Conservation (phyloP, 2,888 invertebrate genomes). For the Melinaea menophilus region DNA sequence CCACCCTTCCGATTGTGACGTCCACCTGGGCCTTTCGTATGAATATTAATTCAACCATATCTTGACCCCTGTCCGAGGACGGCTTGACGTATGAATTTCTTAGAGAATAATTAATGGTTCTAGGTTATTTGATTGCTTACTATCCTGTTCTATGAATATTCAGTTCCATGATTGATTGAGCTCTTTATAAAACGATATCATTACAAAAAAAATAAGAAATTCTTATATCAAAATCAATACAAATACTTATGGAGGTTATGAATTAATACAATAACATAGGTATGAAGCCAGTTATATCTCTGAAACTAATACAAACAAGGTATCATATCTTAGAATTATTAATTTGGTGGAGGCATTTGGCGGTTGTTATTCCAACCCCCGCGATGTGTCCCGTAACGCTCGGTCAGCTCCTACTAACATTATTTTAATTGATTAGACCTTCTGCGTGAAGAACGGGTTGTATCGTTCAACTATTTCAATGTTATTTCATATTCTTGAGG, state of each 20-base stretch:
- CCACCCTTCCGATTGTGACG: constrained; percentile 75
- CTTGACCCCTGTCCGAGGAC: constrained; percentile 71
- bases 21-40: constrained; percentile 75
- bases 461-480: constrained; percentile 18
- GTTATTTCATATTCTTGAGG: constrained; percentile 8
- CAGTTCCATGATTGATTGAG: constrained; percentile 10
- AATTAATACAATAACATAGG: no score
- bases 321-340: constrained; percentile 15
- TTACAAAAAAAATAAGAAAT: no score
- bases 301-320: constrained; percentile 2
- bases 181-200: neutral
- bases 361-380: constrained; percentile 27
- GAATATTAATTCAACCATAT: constrained; percentile 78
- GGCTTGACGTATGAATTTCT: constrained; percentile 72
- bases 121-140: constrained; percentile 32
- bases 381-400: constrained; percentile 33
- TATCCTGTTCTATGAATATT: constrained; percentile 29
- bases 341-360: constrained; percentile 22
- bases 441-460: constrained; percentile 28
- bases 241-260: no score
- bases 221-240: no score
- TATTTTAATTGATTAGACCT: constrained; percentile 52
- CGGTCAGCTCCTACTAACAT: constrained; percentile 45
- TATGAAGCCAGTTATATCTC: neutral
- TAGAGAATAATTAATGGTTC: constrained; percentile 62